Evolutionary conservation across 1,140 invertebrate genomes (phyloP).

Genomic region (Harlomillsia oculata): DNA sequence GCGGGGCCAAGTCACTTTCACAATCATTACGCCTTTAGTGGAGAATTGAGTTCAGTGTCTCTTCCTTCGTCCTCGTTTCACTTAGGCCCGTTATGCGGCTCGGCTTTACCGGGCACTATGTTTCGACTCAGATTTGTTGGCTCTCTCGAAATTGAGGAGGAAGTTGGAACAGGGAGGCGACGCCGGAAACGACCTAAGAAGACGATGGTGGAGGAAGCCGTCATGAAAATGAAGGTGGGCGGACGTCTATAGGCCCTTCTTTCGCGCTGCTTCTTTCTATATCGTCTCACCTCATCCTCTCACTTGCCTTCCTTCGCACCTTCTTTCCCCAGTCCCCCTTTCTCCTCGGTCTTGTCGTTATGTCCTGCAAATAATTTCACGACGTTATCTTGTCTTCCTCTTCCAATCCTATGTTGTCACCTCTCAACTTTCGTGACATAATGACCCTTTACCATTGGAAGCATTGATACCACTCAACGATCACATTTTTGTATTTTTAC

Average conservation of each 20-base stretch:
- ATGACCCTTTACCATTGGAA: not conserved
- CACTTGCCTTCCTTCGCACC: not conserved
- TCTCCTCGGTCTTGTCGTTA: not conserved
- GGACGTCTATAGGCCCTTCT: not conserved
- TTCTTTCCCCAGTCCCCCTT: not conserved
- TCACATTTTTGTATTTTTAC: too few species aligned
- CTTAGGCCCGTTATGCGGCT: constrained; percentile 27
- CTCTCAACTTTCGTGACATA: not conserved
- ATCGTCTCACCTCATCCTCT: constrained; percentile 8
- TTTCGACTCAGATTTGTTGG: constrained; percentile 72
- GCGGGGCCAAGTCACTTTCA: not conserved
- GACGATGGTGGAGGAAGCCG: constrained; percentile 91
- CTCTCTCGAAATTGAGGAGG: constrained; percentile 71
- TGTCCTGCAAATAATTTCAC: not conserved
- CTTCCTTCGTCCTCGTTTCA: constrained; percentile 11
- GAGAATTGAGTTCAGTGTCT: constrained; percentile 6
- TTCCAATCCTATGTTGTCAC: too few species aligned
- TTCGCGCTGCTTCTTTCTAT: not conserved
- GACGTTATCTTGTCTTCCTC: too few species aligned
- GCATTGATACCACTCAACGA: not conserved
- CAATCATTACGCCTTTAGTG: constrained; percentile 4
- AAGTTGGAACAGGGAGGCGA: constrained; percentile 53
- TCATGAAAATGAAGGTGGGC: constrained; percentile 85
- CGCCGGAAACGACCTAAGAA: constrained; percentile 69
- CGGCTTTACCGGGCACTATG: constrained; percentile 53